These are phyloP conservation scores for Noctua fimbriata DNA, from an alignment of 2,888 invertebrate genomes.

Conservation along the genomic window DNA sequence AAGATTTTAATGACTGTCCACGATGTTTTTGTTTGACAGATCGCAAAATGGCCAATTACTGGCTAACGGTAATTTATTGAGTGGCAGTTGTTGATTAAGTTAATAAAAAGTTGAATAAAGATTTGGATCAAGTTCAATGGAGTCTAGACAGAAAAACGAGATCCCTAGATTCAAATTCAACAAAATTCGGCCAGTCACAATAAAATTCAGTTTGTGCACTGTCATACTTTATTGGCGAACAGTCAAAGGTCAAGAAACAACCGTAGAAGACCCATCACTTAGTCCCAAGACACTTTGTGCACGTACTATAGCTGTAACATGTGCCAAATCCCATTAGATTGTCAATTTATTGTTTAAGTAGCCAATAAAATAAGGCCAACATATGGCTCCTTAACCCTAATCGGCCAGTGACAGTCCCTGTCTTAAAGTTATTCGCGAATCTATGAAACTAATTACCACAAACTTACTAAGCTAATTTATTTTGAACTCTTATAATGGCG, in stretches of 20 bases:
- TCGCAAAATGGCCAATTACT: constrained; percentile 53
- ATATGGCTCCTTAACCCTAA: constrained; percentile 46
- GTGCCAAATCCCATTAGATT: constrained; percentile 24
- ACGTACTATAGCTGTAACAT: background rate
- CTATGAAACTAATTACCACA: constrained; percentile 33
- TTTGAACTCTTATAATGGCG: constrained; percentile 7
- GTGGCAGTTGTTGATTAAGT: constrained; percentile 30
- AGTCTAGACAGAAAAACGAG: background rate
- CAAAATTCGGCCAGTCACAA: constrained; percentile 9
- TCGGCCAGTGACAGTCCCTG: constrained; percentile 47
- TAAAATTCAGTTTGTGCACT: background rate
- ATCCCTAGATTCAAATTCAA: background rate
- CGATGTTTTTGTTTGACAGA: constrained; percentile 48
- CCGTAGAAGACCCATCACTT: constrained; percentile 27
- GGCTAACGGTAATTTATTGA: constrained; percentile 49
- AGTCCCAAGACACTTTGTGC: constrained; percentile 13
- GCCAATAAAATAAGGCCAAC: constrained; percentile 40
- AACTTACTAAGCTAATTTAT: constrained; percentile 3
- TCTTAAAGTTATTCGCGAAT: constrained; percentile 51
- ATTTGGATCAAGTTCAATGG: constrained; percentile 35
- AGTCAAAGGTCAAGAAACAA: constrained; percentile 30
- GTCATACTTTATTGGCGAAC: constrained; percentile 13
- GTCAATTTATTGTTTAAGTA: constrained; percentile 26
- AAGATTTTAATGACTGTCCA: constrained; percentile 37
- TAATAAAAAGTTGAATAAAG: constrained; percentile 44